phyloP scores from a whole-genome alignment of 2,888 invertebrate genomes.

The Linyphia triangularis region DNA sequence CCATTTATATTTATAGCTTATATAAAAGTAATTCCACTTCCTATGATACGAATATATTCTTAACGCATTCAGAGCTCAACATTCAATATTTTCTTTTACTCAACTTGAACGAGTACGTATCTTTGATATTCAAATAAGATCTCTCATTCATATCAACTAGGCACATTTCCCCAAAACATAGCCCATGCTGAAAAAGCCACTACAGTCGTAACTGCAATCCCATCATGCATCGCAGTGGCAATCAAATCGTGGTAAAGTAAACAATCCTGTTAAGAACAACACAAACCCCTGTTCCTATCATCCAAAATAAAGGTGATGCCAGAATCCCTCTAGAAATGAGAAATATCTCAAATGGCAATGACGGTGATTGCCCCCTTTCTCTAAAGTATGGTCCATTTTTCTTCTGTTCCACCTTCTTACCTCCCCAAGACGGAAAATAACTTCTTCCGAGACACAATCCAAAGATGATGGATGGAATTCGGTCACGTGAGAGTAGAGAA shows the following conservation, averaged over 20 bases:
- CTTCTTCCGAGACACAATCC: conserved; percentile 60
- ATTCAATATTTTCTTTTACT: background rate
- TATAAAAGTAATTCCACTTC: background rate
- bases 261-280: background rate
- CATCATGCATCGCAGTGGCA: background rate
- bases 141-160: background rate
- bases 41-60: background rate
- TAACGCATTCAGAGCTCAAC: background rate
- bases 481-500: conserved; percentile 57
- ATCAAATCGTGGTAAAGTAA: background rate
- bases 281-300: background rate
- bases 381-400: conserved; percentile 62
- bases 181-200: background rate
- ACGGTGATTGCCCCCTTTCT: conserved; percentile 61
- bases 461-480: conserved; percentile 63
- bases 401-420: conserved; percentile 5
- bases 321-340: background rate
- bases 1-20: too few species aligned
- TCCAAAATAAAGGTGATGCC: background rate
- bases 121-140: background rate
- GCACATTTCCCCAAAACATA: background rate
- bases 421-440: background rate
- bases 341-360: conserved; percentile 53
- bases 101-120: too few species aligned
- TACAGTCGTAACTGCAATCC: background rate